Evolutionary conservation across 1,140 invertebrate species (phyloP).

Genomic region (Adoxophyes honmai): DNA sequence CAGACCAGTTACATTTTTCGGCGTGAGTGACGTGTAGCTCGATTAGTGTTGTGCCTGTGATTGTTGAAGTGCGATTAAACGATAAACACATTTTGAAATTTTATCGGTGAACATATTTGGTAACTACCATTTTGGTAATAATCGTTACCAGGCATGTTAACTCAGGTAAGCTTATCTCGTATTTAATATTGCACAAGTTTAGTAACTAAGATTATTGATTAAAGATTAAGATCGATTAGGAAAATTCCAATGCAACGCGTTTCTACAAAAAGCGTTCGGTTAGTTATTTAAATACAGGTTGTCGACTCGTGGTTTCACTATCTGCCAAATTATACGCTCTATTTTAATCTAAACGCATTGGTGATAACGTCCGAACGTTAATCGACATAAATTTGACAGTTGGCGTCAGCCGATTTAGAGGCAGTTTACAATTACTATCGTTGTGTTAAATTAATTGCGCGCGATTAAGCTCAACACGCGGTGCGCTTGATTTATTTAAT

Average conservation of each 20-base stretch:
- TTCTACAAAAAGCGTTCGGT: not conserved
- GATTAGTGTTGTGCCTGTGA: constrained; percentile 7
- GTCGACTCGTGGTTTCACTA: constrained; percentile 6
- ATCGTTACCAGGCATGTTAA: not conserved
- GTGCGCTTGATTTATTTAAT: not conserved
- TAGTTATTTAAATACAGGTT: constrained; percentile 2
- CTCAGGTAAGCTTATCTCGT: not conserved
- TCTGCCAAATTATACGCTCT: constrained; percentile 14
- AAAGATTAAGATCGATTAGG: not conserved
- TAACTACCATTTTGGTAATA: not conserved
- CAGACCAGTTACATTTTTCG: constrained; percentile 1
- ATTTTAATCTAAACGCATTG: constrained; percentile 12
- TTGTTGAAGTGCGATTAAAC: not conserved
- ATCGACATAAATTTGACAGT: constrained; percentile 10
- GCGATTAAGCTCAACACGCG: constrained; percentile 1
- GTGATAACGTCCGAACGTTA: not conserved
- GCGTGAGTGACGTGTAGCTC: not conserved
- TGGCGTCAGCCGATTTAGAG: not conserved
- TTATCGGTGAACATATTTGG: not conserved
- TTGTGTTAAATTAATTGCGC: not conserved
- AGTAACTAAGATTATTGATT: not conserved
- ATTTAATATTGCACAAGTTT: not conserved
- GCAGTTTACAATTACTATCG: constrained; percentile 6
- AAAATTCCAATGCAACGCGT: not conserved
- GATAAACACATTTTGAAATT: not conserved